Evolutionary conservation across 2,113 vertebrate species (phyloP).

Genomic region (Chinchilla lanigera): DNA sequence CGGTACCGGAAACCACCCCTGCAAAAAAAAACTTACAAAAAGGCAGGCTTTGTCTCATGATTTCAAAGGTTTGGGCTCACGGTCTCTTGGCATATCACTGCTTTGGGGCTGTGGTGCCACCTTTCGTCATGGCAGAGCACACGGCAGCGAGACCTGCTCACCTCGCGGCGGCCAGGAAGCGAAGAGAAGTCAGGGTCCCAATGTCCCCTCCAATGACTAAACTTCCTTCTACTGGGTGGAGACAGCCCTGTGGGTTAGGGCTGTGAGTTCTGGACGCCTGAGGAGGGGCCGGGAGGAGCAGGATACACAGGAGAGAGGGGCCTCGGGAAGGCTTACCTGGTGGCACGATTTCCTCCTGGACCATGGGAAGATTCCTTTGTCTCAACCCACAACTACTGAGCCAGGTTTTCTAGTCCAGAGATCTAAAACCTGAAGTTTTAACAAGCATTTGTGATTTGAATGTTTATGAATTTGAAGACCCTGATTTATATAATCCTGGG

Average conservation of each 20-base stretch:
- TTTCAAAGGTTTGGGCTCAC: background rate
- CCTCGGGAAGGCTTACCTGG: background rate
- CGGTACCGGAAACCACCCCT: no score
- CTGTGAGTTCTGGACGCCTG: background rate
- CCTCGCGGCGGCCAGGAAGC: background rate
- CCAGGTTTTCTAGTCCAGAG: background rate
- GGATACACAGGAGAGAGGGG: background rate
- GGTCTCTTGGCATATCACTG: background rate
- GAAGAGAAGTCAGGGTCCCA: background rate
- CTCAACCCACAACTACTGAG: background rate
- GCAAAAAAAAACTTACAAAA: no score
- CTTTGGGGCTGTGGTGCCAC: background rate
- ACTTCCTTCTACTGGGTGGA: background rate
- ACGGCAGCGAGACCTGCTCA: background rate
- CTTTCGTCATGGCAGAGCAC: background rate
- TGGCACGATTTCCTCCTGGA: background rate
- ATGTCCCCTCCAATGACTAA: background rate
- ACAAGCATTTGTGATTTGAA: background rate
- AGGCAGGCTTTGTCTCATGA: background rate
- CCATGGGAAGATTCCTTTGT: background rate
- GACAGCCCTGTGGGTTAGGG: background rate
- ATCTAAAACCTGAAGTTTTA: background rate
- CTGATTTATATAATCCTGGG: background rate
- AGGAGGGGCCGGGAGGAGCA: background rate
- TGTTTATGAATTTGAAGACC: background rate